A percentile compares a stretch with the other conserved stretches of the same genome.
Conservation (phyloP, 2,888 invertebrate species). For the Sinhomidia bicolor region DNA sequence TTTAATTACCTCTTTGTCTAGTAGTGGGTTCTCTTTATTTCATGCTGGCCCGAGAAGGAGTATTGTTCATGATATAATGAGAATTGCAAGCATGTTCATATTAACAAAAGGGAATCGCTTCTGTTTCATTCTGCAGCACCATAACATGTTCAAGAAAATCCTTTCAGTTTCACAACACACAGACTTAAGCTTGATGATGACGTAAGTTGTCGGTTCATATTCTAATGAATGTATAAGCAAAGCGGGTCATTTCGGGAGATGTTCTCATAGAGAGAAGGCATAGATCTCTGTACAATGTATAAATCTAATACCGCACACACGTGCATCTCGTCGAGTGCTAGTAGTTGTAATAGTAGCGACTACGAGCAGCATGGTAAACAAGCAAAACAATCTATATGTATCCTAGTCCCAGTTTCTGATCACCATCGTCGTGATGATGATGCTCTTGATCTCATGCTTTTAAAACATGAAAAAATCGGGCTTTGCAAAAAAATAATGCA, state of each 20-base stretch:
- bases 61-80: constrained; percentile 38
- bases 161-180: constrained; percentile 30
- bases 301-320: background rate
- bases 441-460: background rate
- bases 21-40: constrained; percentile 7
- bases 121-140: constrained; percentile 13
- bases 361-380: background rate
- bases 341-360: too few species aligned
- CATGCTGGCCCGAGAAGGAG: constrained; percentile 16
- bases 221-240: background rate
- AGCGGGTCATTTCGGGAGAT: constrained; percentile 44
- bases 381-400: background rate
- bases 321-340: background rate
- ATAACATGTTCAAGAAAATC: constrained; percentile 42
- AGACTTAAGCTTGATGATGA: constrained; percentile 45
- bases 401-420: background rate
- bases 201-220: constrained; percentile 35
- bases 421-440: background rate
- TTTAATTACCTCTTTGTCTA: constrained; percentile 43
- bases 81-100: constrained; percentile 24
- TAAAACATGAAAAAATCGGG: background rate
- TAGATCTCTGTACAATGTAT: background rate
- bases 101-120: background rate
- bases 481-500: constrained; percentile 1
- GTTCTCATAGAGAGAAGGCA: background rate